phyloP scores from a whole-genome alignment of 64 coral and sea anemone species.

The Acropora tenuis region DNA sequence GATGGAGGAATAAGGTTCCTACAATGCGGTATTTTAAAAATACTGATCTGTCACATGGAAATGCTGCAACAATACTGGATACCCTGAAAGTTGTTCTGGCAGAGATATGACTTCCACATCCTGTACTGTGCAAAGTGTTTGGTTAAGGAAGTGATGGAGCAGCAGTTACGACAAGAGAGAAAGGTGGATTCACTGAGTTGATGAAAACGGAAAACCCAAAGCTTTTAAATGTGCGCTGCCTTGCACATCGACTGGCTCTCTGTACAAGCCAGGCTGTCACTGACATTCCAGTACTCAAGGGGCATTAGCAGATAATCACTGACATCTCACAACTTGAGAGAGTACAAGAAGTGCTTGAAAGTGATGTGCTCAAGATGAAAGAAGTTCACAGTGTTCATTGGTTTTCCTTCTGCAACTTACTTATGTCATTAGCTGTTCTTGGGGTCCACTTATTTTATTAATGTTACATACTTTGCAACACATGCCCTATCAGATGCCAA shows the following conservation, averaged over 20 bases:
- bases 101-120: neutral
- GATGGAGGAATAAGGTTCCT: slow-evolving; percentile 2
- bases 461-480: slow-evolving; percentile 24
- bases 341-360: slow-evolving; percentile 4
- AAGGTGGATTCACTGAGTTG: neutral
- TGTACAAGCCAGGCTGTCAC: neutral
- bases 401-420: slow-evolving; percentile 17
- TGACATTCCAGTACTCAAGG: neutral
- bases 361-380: slow-evolving; percentile 5
- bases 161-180: neutral
- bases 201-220: neutral
- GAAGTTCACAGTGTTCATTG: slow-evolving; percentile 23
- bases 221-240: neutral
- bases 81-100: slow-evolving; percentile 6
- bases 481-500: neutral
- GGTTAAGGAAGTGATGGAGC: slow-evolving; percentile 14
- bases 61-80: slow-evolving; percentile 26
- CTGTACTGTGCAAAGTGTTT: slow-evolving; percentile 3
- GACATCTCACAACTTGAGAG: neutral
- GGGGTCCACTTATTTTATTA: neutral
- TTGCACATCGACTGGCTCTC: neutral
- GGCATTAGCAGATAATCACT: slow-evolving; percentile 6
- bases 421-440: slow-evolving; percentile 21
- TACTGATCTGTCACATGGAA: slow-evolving; percentile 22
- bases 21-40: neutral